Percentiles rank a stretch among this genome's conserved stretches.
Conservation (phyloP, 2,797 vertebrate genomes). For the Ispidina lecontei region DNA sequence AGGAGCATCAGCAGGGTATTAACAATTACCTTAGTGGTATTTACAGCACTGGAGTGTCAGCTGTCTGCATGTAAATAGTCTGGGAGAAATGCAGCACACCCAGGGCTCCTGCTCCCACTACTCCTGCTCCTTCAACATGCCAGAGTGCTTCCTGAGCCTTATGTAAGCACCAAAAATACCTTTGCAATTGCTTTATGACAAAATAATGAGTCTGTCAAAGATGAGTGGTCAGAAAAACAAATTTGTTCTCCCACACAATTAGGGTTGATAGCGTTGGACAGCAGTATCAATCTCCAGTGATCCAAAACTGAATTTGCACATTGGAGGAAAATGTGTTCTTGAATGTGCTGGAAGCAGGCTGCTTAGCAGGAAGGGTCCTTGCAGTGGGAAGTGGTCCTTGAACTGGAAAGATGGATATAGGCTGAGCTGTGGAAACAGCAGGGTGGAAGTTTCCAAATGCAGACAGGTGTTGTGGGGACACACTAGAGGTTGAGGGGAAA, state of each 20-base stretch:
- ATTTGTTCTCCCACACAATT: constrained; percentile 61
- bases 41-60: constrained; percentile 63
- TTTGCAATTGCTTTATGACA: constrained; percentile 49
- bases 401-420: background rate
- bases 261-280: constrained; percentile 52
- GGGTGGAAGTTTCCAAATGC: background rate
- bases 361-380: background rate
- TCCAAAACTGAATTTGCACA: constrained; percentile 48
- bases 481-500: too few species aligned
- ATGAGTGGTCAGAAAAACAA: constrained; percentile 59
- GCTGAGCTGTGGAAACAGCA: constrained; percentile 6
- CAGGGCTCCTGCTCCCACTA: constrained; percentile 7
- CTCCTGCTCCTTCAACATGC: background rate
- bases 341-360: constrained; percentile 21
- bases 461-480: background rate
- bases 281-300: constrained; percentile 50
- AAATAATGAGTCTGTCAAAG: constrained; percentile 73
- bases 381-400: background rate
- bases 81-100: background rate
- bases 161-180: constrained; percentile 53
- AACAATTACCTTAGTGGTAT: constrained; percentile 60
- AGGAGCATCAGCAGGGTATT: constrained; percentile 30
- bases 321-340: constrained; percentile 31
- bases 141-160: constrained; percentile 6
- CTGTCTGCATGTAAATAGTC: constrained; percentile 58